Conservation (phyloP, 2,113 vertebrate genomes). For the Panurus biarmicus region DNA sequence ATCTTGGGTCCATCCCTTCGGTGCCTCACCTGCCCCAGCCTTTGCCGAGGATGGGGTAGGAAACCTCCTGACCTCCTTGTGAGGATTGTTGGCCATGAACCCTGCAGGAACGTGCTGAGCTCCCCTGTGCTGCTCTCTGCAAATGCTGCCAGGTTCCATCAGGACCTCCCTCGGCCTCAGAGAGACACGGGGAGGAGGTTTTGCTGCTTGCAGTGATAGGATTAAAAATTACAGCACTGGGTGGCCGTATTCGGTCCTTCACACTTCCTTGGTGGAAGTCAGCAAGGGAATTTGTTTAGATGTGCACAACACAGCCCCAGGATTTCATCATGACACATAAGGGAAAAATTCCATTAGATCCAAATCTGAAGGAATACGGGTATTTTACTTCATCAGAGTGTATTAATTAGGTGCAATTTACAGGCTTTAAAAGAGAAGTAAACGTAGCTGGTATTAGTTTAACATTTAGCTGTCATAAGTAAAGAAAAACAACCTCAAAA, state of each 20-base stretch:
- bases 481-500: constrained; percentile 51
- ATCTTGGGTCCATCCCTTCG: not conserved
- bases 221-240: not conserved
- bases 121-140: not conserved
- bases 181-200: not conserved
- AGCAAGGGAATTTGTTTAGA: not conserved
- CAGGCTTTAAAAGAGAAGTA: constrained; percentile 12
- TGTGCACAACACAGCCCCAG: not conserved
- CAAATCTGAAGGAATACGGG: not conserved
- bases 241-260: not conserved
- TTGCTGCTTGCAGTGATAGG: not conserved
- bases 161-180: not conserved
- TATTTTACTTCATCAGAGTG: not conserved
- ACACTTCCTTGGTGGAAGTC: not conserved
- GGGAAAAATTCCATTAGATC: not conserved
- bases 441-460: constrained; percentile 15
- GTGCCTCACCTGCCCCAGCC: not conserved
- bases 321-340: not conserved
- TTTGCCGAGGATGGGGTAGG: not conserved
- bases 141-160: not conserved
- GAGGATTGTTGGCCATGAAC: not conserved
- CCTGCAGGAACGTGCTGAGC: not conserved
- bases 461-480: constrained; percentile 7
- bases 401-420: constrained; percentile 33
- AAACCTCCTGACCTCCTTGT: not conserved